phyloP scores from a whole-genome alignment of 2,888 invertebrate species.

The Iphiclides podalirius region DNA sequence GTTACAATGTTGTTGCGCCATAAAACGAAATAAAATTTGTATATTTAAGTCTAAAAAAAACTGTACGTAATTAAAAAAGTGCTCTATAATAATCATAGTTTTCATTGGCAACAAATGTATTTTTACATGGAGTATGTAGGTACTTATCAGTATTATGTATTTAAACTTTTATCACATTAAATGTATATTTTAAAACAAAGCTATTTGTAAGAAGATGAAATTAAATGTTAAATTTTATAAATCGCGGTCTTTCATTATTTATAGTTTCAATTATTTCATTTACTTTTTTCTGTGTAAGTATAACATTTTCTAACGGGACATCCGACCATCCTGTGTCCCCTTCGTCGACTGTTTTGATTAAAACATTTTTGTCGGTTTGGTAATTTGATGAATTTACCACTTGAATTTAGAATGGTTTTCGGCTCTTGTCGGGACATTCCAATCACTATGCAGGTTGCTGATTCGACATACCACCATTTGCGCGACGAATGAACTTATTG shows the following conservation, averaged over 20 bases:
- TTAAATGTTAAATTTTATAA: slow-evolving; percentile 38
- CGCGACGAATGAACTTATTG: too few relatives aligned
- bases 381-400: too few relatives aligned
- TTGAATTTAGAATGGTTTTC: too few relatives aligned
- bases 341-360: too few relatives aligned
- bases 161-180: slow-evolving; percentile 24
- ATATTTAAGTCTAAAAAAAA: slow-evolving; percentile 11
- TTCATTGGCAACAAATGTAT: slow-evolving; percentile 5
- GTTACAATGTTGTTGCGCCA: slow-evolving; percentile 32
- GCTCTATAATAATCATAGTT: slow-evolving; percentile 16
- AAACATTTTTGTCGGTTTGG: too few relatives aligned
- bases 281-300: too few relatives aligned
- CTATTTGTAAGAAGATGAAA: slow-evolving; percentile 24
- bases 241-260: slow-evolving; percentile 1
- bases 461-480: too few relatives aligned
- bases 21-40: slow-evolving; percentile 11
- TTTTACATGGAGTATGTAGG: slow-evolving; percentile 14
- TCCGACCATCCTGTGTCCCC: too few relatives aligned
- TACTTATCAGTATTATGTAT: slow-evolving; percentile 18
- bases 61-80: slow-evolving; percentile 19
- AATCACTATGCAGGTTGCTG: too few relatives aligned
- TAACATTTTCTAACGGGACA: too few relatives aligned
- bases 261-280: too few relatives aligned
- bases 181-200: slow-evolving; percentile 24
- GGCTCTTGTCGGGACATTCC: too few relatives aligned